Base-by-base conservation (phyloP, 1,140 invertebrate genomes). In the Aphelenchoides besseyi region DNA sequence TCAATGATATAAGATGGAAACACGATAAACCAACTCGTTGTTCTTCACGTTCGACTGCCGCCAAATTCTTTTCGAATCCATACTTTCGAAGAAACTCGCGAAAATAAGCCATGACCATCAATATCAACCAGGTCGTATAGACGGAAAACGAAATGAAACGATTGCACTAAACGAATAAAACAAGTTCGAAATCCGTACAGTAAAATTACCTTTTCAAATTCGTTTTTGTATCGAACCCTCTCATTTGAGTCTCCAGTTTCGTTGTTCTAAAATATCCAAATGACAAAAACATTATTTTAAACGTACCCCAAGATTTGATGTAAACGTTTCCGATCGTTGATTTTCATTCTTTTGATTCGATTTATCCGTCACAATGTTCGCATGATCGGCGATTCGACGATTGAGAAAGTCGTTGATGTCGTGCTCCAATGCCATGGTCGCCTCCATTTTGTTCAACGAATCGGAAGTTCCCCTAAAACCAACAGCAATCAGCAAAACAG, bases 51-150 rank as follows among this genome's bases (percentile, higher is more conserved):
- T 82, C 81, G 9, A 77, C 79, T 0, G 77, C 82, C 48, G 76
- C 70, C 54, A 78, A 74, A 59, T 81, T 82, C 62, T 82, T 68
- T 64, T 84, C 81, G 54, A 82, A 72, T 23, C 81, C 81, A 29
- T 78, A 73, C 41, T 75, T 53, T 23, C 75, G 67, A 5, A 82
- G 66, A 68, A 84, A 83, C 64, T 84, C 81, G 28, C 81, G 76
- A 53, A 82, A 73, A 32, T 82, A 76, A 1, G 82, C 81, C 36
- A 76, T 69, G 8, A 83, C 16, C 16, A 74, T 69, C 0, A 82
- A 69, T 16, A 84, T 67, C 5, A 83, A 67, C 81, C 81, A 82
- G 12, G 81, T 72, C 63, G 82, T 73, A 52, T 83, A 83, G 16
- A 83, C 82, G n/a, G 75, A 70, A 36, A 81, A 71, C 2, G 76